Evolutionary conservation across 2,113 vertebrate genomes (phyloP).

Genomic region (Rana temporaria): DNA sequence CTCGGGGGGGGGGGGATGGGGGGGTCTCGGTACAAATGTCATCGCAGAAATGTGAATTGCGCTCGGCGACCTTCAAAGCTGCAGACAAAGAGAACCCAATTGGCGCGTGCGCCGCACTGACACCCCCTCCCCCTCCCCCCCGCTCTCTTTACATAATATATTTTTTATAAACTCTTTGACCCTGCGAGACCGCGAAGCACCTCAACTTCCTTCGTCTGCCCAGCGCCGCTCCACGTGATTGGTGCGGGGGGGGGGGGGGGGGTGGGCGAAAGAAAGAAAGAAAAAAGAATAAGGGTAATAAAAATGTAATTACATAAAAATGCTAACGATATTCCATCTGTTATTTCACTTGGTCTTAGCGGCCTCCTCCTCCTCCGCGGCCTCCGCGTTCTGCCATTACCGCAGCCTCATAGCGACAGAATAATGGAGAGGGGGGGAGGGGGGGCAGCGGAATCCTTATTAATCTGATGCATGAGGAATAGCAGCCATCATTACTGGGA

Average conservation of each 20-base stretch:
- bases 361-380: slow-evolving; percentile 68
- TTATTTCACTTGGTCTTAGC: slow-evolving; percentile 73
- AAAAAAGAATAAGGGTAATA: slow-evolving; percentile 67
- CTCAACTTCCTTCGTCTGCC: background rate
- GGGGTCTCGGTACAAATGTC: slow-evolving; percentile 20
- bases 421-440: slow-evolving; percentile 58
- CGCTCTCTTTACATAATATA: slow-evolving; percentile 10
- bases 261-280: too few relatives aligned
- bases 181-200: slow-evolving; percentile 27
- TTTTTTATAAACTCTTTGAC: slow-evolving; percentile 26
- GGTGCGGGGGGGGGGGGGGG: slow-evolving; percentile 6
- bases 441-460: slow-evolving; percentile 70
- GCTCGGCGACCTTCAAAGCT: background rate
- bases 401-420: slow-evolving; percentile 68
- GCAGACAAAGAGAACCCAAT: background rate
- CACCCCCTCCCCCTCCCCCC: too few relatives aligned
- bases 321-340: slow-evolving; percentile 81
- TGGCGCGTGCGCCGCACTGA: background rate
- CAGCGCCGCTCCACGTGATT: slow-evolving; percentile 11
- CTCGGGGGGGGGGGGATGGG: too few relatives aligned
- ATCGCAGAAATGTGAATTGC: background rate
- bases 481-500: slow-evolving; percentile 72
- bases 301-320: slow-evolving; percentile 83
- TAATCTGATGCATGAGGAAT: slow-evolving; percentile 77
- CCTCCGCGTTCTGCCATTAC: slow-evolving; percentile 68